Percentiles rank a stretch among this genome's conserved stretches.
Evolutionary conservation across 2,888 invertebrate genomes (phyloP).

Genomic region (Tetheella fluctuosa): DNA sequence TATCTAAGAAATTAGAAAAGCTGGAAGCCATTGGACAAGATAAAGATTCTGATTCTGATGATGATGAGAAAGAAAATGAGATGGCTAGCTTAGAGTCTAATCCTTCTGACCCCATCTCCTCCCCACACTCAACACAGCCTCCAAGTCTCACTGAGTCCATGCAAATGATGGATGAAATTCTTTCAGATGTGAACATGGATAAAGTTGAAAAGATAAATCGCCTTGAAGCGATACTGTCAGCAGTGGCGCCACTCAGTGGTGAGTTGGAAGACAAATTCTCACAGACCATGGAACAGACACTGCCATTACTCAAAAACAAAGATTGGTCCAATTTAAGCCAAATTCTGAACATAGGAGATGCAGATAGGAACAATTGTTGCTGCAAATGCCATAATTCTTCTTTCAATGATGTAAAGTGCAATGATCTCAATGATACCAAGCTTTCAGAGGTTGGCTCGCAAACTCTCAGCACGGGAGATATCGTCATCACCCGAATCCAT

Average conservation of each 20-base stretch:
- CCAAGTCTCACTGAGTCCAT: slow-evolving; percentile 94
- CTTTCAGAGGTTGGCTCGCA: slow-evolving; percentile 88
- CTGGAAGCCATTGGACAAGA: slow-evolving; percentile 92
- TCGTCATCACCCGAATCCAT: slow-evolving; percentile 93
- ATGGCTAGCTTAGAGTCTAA: slow-evolving; percentile 92
- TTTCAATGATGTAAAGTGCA: slow-evolving; percentile 69
- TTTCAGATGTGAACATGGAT: slow-evolving; percentile 92
- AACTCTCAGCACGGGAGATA: slow-evolving; percentile 95
- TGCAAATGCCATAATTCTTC: slow-evolving; percentile 84
- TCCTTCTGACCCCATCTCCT: slow-evolving; percentile 89
- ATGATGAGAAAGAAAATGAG: slow-evolving; percentile 89
- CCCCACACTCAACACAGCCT: slow-evolving; percentile 90
- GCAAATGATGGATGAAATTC: slow-evolving; percentile 94
- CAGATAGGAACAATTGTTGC: slow-evolving; percentile 77
- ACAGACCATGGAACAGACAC: slow-evolving; percentile 80
- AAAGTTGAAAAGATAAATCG: slow-evolving; percentile 93
- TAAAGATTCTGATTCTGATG: slow-evolving; percentile 90
- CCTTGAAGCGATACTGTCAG: slow-evolving; percentile 92
- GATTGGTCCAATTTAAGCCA: slow-evolving; percentile 81
- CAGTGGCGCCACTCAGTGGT: slow-evolving; percentile 88
- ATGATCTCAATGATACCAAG: slow-evolving; percentile 77
- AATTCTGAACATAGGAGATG: slow-evolving; percentile 75
- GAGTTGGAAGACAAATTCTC: slow-evolving; percentile 82
- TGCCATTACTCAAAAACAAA: slow-evolving; percentile 80
- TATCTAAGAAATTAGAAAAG: slow-evolving; percentile 95